Percentiles rank a stretch among this genome's conserved stretches.
These are phyloP conservation scores for Epirrhoe tristata DNA, from an alignment of 2,888 invertebrate species.

Conservation along the genomic window DNA sequence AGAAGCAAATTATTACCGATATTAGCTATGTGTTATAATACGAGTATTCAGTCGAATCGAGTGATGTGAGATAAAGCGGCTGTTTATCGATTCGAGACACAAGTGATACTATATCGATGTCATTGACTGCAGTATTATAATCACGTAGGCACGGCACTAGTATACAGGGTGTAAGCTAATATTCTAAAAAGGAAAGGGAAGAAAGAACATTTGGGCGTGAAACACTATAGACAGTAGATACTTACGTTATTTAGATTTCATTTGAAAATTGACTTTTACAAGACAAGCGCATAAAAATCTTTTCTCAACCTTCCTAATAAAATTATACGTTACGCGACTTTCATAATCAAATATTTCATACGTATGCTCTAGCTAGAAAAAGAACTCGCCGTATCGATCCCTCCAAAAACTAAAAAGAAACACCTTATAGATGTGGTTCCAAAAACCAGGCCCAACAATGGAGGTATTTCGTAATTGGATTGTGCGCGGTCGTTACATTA, in stretches of 20 bases:
- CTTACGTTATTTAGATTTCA: too few relatives aligned
- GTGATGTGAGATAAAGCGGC: slow-evolving; percentile 24
- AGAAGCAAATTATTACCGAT: slow-evolving; percentile 12
- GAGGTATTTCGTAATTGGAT: slow-evolving; percentile 34
- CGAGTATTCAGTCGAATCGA: neutral
- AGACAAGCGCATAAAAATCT: too few relatives aligned
- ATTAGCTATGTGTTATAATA: slow-evolving; percentile 28
- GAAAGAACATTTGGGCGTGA: too few relatives aligned
- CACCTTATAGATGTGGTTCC: slow-evolving; percentile 19
- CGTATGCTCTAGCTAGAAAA: too few relatives aligned
- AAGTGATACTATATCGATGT: slow-evolving; percentile 64
- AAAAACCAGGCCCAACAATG: slow-evolving; percentile 21
- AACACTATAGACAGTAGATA: too few relatives aligned
- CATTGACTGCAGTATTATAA: slow-evolving; percentile 59
- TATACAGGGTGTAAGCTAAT: slow-evolving; percentile 36
- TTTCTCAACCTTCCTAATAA: too few relatives aligned
- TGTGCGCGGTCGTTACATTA: slow-evolving; percentile 33
- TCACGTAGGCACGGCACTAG: slow-evolving; percentile 41
- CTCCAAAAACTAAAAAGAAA: too few relatives aligned
- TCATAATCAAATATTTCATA: too few relatives aligned
- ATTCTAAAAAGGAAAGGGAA: neutral
- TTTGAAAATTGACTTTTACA: too few relatives aligned
- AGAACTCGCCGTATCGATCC: too few relatives aligned
- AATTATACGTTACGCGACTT: too few relatives aligned
- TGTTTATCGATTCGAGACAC: slow-evolving; percentile 57